Base-by-base conservation (phyloP, 2,888 invertebrate genomes). In the Sycophila texana region DNA sequence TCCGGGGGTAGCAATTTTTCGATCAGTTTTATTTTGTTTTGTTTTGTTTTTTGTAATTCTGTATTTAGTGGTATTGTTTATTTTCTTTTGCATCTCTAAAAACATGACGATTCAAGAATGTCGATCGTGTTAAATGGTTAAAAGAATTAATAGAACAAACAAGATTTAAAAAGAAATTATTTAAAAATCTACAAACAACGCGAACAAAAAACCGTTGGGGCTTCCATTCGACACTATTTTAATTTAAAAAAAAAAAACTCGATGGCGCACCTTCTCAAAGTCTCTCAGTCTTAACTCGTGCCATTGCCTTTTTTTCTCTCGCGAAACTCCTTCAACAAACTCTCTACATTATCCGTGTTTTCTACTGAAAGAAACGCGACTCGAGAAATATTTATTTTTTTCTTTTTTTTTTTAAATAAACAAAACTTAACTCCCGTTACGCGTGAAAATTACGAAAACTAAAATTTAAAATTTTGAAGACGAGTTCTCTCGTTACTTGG, bases 291-390 rank as follows among this genome's bases (percentile, higher is more conserved):
- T 73, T 26, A 14, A 63, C 10, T 73, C 61, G 51, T 74, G 55
- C 53, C 51, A 65, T n/a, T 73, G 58, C 58, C 74, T 57, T 20
- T 18, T 55, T 22, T 30, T 55, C 20, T 72, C 47, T 66, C 66
- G 79, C 81, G 58, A 74, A 81, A 78, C 73, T 81, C 60, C 49
- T 20, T 14, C 65, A 73, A 75, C 71, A 68, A 63, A 61, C 10
- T 61, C 61, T 61, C 13, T 26, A 77, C 49, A 22, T 26, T 63
- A 13, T 63, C 72, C 72, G 49, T 74, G n/a, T 26, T 73, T 49
- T 77, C 67, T 73, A 81, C 73, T 72, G 65, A 82, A 82, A 78
- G 73, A 82, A 82, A 82, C 79, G 80, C 80, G 75, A 74, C 72
- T 77, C 74, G 79, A 81, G 72, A 77, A 79, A 74, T 79, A 70